Evolutionary conservation across 2,888 invertebrate species (phyloP).

Genomic region (Acholoe squamosa): DNA sequence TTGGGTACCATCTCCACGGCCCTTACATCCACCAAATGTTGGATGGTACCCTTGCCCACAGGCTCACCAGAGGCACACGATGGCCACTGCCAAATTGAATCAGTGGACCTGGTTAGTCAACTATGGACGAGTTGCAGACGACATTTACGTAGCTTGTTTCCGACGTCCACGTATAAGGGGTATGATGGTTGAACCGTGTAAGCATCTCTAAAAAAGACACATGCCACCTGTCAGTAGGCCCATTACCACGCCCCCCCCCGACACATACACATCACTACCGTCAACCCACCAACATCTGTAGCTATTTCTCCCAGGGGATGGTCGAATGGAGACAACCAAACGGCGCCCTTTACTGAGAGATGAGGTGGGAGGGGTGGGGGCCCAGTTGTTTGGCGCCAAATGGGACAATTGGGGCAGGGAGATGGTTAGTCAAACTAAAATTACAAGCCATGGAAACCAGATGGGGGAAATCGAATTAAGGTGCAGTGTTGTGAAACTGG

Average conservation of each 20-base stretch:
- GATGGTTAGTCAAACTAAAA: neutral
- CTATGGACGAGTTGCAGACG: neutral
- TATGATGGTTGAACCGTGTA: too few relatives aligned
- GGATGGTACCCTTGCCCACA: neutral
- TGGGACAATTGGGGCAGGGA: neutral
- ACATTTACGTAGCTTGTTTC: too few relatives aligned
- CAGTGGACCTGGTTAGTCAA: neutral
- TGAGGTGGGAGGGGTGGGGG: neutral
- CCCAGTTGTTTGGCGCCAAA: neutral
- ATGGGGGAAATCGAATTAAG: too few relatives aligned
- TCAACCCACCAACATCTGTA: too few relatives aligned
- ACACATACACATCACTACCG: too few relatives aligned
- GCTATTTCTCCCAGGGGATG: too few relatives aligned
- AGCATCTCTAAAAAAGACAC: too few relatives aligned
- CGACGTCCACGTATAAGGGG: too few relatives aligned
- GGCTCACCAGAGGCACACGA: too few relatives aligned
- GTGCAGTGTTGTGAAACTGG: too few relatives aligned
- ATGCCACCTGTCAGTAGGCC: too few relatives aligned
- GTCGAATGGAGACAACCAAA: neutral
- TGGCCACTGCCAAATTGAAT: neutral
- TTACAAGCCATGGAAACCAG: neutral
- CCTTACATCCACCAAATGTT: neutral
- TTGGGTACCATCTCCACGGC: neutral
- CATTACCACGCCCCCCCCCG: too few relatives aligned
- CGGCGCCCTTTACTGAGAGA: neutral